These are phyloP conservation scores for Zaprionus africanus DNA, from an alignment of 1,140 invertebrate genomes.

Conservation along the genomic window DNA sequence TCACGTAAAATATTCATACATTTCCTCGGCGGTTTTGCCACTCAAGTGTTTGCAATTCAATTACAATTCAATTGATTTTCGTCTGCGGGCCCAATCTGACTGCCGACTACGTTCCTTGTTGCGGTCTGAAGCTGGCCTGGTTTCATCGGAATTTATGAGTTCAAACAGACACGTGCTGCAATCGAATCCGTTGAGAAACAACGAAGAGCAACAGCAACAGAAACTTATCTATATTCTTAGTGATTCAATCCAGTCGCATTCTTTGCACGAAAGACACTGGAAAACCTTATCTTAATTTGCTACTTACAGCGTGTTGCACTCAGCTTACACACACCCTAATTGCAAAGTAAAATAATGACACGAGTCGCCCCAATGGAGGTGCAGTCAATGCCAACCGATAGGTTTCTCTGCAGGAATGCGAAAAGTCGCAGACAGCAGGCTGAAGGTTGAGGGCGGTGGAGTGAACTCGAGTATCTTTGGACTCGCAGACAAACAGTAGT, in stretches of 20 bases:
- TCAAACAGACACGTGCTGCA: conserved; percentile 29
- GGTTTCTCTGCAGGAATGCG: neutral
- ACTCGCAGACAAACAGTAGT: neutral
- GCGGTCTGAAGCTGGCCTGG: conserved; percentile 8
- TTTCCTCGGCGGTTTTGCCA: conserved; percentile 74
- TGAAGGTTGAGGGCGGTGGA: neutral
- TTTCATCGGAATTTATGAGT: conserved; percentile 35
- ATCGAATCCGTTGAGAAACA: conserved; percentile 25
- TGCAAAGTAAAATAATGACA: neutral
- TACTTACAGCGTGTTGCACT: conserved; percentile 2
- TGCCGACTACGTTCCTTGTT: conserved; percentile 2
- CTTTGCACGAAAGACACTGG: neutral
- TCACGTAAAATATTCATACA: conserved; percentile 82
- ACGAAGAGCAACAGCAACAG: neutral
- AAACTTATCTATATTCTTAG: neutral
- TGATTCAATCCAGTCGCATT: neutral
- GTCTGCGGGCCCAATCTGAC: conserved; percentile 61
- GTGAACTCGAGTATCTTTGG: neutral
- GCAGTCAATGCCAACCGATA: neutral
- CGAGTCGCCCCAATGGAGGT: neutral
- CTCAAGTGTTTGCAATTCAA: conserved; percentile 80
- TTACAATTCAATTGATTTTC: conserved; percentile 81
- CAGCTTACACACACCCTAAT: conserved; percentile 4
- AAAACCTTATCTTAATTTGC: conserved; percentile 7
- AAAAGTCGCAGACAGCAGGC: neutral